Evolutionary conservation across 2,888 invertebrate genomes (phyloP).

Genomic region (Magallana nippona): DNA sequence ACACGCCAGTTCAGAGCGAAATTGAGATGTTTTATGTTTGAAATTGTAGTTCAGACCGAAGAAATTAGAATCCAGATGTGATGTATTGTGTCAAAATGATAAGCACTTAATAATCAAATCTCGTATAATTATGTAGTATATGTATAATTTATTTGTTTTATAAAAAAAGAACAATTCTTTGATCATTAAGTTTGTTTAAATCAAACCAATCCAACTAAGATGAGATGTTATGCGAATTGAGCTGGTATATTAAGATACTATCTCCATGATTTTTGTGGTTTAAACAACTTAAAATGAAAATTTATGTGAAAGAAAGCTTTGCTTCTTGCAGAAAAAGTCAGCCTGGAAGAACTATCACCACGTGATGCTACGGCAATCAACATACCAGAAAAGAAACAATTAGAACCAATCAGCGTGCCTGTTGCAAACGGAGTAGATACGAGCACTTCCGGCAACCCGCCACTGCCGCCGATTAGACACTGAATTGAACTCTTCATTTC

Average conservation of each 20-base stretch:
- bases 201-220: too few species aligned
- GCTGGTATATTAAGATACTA: too few species aligned
- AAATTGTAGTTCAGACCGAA: neutral
- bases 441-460: neutral
- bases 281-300: too few species aligned
- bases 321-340: slow-evolving; percentile 31
- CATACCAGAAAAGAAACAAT: slow-evolving; percentile 24
- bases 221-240: too few species aligned
- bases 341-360: slow-evolving; percentile 35
- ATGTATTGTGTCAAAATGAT: too few species aligned
- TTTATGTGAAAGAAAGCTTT: neutral
- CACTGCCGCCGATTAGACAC: neutral
- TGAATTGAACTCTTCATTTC: neutral
- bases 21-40: neutral
- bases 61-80: too few species aligned
- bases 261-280: too few species aligned
- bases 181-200: too few species aligned
- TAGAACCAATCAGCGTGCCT: neutral
- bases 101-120: too few species aligned
- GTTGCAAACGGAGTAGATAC: neutral
- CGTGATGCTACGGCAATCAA: slow-evolving; percentile 36
- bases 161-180: too few species aligned
- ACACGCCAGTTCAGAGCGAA: neutral
- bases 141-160: too few species aligned
- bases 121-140: too few species aligned